phyloP scores from a whole-genome alignment of 2,797 vertebrate genomes.

The Gobio occitaniae region DNA sequence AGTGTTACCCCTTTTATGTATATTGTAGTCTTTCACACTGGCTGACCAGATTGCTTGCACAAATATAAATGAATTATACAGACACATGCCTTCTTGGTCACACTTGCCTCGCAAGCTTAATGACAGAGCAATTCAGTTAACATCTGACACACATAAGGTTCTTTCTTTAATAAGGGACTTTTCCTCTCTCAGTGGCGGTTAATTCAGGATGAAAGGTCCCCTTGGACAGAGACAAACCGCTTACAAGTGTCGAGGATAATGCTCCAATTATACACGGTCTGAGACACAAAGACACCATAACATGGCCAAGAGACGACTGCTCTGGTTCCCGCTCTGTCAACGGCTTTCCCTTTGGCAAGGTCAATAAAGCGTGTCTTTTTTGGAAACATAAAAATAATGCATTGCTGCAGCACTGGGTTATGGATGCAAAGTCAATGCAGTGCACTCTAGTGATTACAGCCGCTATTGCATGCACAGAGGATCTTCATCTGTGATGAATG shows the following conservation, averaged over 20 bases:
- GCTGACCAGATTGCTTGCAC: not conserved
- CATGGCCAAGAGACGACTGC: slow-evolving; percentile 53
- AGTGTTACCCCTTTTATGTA: no score
- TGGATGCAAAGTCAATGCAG: slow-evolving; percentile 40
- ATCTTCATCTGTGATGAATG: not conserved
- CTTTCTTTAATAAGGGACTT: slow-evolving; percentile 41
- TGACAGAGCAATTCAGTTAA: slow-evolving; percentile 64
- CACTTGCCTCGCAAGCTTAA: slow-evolving; percentile 10
- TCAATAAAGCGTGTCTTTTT: slow-evolving; percentile 65
- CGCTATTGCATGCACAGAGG: not conserved
- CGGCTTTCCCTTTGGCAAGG: slow-evolving; percentile 64
- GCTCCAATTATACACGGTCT: slow-evolving; percentile 53
- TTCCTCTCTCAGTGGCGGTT: slow-evolving; percentile 26
- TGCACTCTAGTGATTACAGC: slow-evolving; percentile 25
- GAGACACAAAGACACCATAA: slow-evolving; percentile 50
- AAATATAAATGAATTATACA: slow-evolving; percentile 4
- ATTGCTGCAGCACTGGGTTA: not conserved
- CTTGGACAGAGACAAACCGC: slow-evolving; percentile 54
- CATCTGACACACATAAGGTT: slow-evolving; percentile 50
- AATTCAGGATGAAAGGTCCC: slow-evolving; percentile 56
- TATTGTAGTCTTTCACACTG: not conserved
- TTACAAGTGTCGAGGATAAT: slow-evolving; percentile 58
- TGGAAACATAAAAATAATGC: slow-evolving; percentile 47
- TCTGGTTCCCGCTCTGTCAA: slow-evolving; percentile 47
- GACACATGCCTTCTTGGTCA: slow-evolving; percentile 15